Base-by-base conservation (phyloP, 1,140 invertebrate genomes). In the Eueides isabella region DNA sequence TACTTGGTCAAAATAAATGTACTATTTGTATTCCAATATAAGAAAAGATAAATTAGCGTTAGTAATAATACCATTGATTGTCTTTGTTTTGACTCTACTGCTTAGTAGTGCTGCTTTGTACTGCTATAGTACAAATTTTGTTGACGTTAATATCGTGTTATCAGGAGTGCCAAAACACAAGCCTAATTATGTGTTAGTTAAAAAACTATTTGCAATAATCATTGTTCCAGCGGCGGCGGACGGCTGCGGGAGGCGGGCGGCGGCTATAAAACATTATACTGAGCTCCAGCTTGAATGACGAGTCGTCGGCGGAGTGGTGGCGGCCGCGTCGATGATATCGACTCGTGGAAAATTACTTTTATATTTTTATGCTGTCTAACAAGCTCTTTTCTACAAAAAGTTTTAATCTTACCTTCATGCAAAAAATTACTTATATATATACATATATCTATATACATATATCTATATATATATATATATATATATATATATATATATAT, bases 121-220 rank as follows among this genome's bases (percentile, higher is more conserved):
- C n/a, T n/a, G n/a, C n/a, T n/a, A n/a, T n/a, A n/a, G n/a, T n/a
- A n/a, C n/a, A n/a, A n/a, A n/a, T n/a, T n/a, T n/a, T n/a, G n/a
- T n/a, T n/a, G n/a, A n/a, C n/a, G n/a, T n/a, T n/a, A n/a, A n/a
- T n/a, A n/a, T n/a, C n/a, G n/a, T n/a, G n/a, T n/a, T n/a, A n/a
- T n/a, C n/a, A n/a, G n/a, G n/a, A 11, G 48, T 12, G 23, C 19
- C 19, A 19, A 6, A 55, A 26, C 5, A 26, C 19, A 7, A 9
- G 23, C 48, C 44, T 55, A 12, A 55, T 55, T 55, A 55, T 55
- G 55, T 68, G n/a, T 61, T 68, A 19, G 30, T 61, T 61, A 68
- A 68, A 68, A 31, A 68, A 68, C 29, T 61, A 61, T 68, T 68
- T 68, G 48, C 44, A 55, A 68, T 68, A 68, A 61, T 48, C 9